Percentiles rank a stretch among this genome's conserved stretches.
phyloP scores from a whole-genome alignment of 2,797 vertebrate species.

The Rhinella marina region DNA sequence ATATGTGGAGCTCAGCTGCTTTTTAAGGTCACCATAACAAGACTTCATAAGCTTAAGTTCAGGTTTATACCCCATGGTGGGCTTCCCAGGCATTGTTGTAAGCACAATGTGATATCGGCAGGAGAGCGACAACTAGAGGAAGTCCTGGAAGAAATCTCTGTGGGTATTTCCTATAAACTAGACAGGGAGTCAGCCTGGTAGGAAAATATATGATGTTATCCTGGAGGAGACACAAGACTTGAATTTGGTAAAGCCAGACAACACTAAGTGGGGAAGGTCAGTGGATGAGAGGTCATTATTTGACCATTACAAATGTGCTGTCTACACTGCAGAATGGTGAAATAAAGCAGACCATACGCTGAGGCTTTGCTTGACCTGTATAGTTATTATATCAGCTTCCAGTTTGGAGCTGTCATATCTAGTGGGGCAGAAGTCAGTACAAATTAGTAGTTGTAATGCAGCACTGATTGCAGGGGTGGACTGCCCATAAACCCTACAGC shows the following conservation, averaged over 20 bases:
- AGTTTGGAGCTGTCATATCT: background rate
- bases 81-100: background rate
- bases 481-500: no score
- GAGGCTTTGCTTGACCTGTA: background rate
- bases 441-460: background rate
- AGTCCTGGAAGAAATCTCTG: background rate
- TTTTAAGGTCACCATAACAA: conserved; percentile 5
- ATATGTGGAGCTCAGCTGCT: background rate
- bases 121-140: conserved; percentile 13
- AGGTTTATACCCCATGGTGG: background rate
- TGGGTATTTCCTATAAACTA: conserved; percentile 1
- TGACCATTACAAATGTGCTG: background rate
- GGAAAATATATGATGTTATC: conserved; percentile 8
- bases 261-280: conserved; percentile 5
- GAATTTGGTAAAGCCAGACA: conserved; percentile 1
- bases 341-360: background rate
- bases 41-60: background rate
- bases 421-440: background rate
- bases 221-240: conserved; percentile 29
- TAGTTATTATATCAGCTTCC: background rate
- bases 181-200: background rate
- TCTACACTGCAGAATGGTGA: background rate
- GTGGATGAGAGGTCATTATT: conserved; percentile 20
- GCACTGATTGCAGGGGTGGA: no score
- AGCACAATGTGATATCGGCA: conserved; percentile 1